Evolutionary conservation across 2,888 invertebrate genomes (phyloP).

Genomic region (Sarcophaga subvicina): DNA sequence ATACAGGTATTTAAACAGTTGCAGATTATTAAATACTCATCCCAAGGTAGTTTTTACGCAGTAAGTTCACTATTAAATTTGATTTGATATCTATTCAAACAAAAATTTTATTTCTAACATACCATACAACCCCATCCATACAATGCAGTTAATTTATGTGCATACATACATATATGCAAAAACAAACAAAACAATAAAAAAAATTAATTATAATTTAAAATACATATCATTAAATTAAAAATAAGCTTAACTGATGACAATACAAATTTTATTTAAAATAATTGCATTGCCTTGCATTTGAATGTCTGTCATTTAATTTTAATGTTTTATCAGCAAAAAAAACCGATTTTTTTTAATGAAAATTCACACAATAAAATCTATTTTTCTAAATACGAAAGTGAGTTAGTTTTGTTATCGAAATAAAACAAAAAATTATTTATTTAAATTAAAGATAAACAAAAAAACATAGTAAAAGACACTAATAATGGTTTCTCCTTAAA

Average conservation of each 20-base stretch:
- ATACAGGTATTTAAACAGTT: no score
- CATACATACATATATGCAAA: neutral
- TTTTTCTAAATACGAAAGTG: neutral
- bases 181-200: neutral
- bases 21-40: neutral
- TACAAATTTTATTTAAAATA: constrained; percentile 21
- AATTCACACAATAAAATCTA: neutral
- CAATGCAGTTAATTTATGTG: neutral
- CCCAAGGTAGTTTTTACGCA: neutral
- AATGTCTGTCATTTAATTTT: constrained; percentile 30
- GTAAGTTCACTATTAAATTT: neutral
- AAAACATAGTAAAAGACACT: neutral
- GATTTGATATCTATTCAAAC: neutral
- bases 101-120: neutral
- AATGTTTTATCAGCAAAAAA: constrained; percentile 14
- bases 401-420: constrained; percentile 46
- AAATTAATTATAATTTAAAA: constrained; percentile 44
- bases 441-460: constrained; percentile 49
- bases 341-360: no score
- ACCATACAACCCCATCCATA: neutral
- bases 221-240: constrained; percentile 37
- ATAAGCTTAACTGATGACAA: constrained; percentile 26
- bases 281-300: constrained; percentile 34
- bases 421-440: constrained; percentile 19
- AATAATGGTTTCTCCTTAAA: neutral